Evolutionary conservation across 2,888 invertebrate genomes (phyloP), one percentile per base, ranked within the genome.

Genomic region (Drosophila atripex): DNA sequence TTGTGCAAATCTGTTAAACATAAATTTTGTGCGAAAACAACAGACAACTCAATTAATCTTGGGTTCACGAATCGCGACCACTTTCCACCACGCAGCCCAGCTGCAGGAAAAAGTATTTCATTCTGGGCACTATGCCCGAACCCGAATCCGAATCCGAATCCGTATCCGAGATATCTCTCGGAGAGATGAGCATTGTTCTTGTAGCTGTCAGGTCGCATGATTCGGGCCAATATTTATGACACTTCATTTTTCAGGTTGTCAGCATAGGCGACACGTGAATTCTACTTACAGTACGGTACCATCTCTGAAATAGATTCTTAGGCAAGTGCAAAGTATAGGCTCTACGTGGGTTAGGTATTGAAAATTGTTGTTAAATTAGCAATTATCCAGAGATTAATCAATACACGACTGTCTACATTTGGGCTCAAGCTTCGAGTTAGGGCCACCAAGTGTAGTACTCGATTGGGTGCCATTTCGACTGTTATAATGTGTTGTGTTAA

Each of bases 351-450:
- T 82, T 83, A 83, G 18, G 9, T 64, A 28, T 28, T 9, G 39
- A 60, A 57, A 54, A 75, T 72, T 78, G 86, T 80, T 77, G 82
- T 86, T 86, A 80, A 86, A 86, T 88, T 88, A 88, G 86, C 86
- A 86, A 86, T 86, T 86, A 86, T 80, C 78, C 64, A 12, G 38
- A 23, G 51, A 64, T 78, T 76, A 76, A 78, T 78, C 56, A 63
- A 58, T 46, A 18, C 39, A 18, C 18, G n/a, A 35, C 69, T 49
- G 32, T 59, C 55, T 38, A 66, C 57, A 50, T 35, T 59, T 65
- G 64, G 71, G 78, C 75, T 70, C 18, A 80, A 80, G 80, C 77
- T 59, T 65, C 46, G 16, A 63, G 38, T 60, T 53, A 59, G 71
- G 65, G 68, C 61, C 72, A 79, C 73, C 77, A 77, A 52, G 60